Evolutionary conservation across 1,140 invertebrate species (phyloP).

Genomic region (Neotoxoptera formosana): DNA sequence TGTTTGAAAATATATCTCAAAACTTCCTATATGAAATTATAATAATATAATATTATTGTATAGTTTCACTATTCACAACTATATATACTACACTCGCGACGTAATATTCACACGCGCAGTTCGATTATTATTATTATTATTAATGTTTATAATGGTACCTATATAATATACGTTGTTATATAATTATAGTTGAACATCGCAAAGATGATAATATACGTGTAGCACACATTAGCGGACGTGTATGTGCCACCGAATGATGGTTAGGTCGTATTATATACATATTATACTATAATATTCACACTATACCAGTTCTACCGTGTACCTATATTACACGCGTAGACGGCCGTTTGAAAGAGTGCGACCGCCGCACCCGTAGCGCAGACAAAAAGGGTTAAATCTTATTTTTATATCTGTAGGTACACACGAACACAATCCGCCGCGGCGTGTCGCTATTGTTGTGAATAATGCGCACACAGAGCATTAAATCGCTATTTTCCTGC

Average conservation of each 20-base stretch:
- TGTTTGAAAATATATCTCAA: too few relatives aligned
- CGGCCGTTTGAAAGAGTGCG: not conserved
- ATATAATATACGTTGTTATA: not conserved
- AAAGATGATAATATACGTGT: not conserved
- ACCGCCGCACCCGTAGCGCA: not conserved
- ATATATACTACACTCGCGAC: too few relatives aligned
- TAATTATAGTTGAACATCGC: not conserved
- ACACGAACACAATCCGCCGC: too few relatives aligned
- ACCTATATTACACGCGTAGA: not conserved
- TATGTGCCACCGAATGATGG: not conserved
- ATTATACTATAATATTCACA: not conserved
- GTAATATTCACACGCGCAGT: too few relatives aligned
- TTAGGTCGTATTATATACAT: not conserved
- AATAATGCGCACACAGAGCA: not conserved
- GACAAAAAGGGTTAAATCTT: constrained; percentile 14
- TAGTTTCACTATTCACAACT: too few relatives aligned
- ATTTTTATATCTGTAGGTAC: not conserved
- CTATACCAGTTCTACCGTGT: too few relatives aligned
- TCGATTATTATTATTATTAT: not conserved
- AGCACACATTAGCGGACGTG: not conserved
- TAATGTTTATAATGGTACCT: not conserved
- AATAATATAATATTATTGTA: too few relatives aligned
- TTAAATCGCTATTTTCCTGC: not conserved
- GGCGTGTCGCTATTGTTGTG: not conserved
- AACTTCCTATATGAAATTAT: too few relatives aligned